Base-by-base conservation (phyloP, 2,888 invertebrate genomes). In the Heliconius charithonia region DNA sequence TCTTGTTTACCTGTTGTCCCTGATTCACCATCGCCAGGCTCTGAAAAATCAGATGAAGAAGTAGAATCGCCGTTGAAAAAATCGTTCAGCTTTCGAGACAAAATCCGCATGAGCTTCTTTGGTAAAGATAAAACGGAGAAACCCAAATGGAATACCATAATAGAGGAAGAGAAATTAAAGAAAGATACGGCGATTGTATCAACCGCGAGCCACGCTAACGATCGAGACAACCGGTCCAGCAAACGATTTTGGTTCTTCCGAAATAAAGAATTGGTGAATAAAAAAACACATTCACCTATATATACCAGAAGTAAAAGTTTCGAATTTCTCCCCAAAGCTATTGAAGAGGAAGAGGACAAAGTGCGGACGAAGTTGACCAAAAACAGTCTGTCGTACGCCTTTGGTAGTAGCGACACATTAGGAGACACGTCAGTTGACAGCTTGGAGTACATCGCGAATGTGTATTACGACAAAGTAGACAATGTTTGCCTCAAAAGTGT, bases 231-330 rank as follows among this genome's bases (percentile, higher is more conserved):
- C 29, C 93, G 92, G 84, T 87, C 85, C 32, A 90, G 89, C 67
- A 94, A 93, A 83, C 88, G 93, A 0, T 94, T 94, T 79, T 94
- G 95, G 95, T 90, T 93, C 79, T 94, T 93, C 75, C 86, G 91
- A 80, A 90, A 91, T 73, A 93, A 89, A 81, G 94, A 93, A 16
- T 62, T 89, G 13, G 85, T 88, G 27, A 91, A 91, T 77, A 89
- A 87, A 63, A 84, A 85, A 79, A 65, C 85, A 16, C 84, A 86
- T 19, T 86, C 86, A 27, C 91, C 93, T 2, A 85, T 89, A 25
- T 94, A 94, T 80, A 89, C 87, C 81, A 86, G 95, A 59, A 95
- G 95, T 81, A 95, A 95, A 79, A 95, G 95, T 83, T 95, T 94
- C 72, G 95, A 95, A 82, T 95, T 94, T 77, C 85, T 95, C 1